A percentile compares a stretch with the other conserved stretches of the same genome.
These are phyloP conservation scores for Ciconia nigra DNA, from an alignment of 2,797 vertebrate genomes.

Conservation along the genomic window DNA sequence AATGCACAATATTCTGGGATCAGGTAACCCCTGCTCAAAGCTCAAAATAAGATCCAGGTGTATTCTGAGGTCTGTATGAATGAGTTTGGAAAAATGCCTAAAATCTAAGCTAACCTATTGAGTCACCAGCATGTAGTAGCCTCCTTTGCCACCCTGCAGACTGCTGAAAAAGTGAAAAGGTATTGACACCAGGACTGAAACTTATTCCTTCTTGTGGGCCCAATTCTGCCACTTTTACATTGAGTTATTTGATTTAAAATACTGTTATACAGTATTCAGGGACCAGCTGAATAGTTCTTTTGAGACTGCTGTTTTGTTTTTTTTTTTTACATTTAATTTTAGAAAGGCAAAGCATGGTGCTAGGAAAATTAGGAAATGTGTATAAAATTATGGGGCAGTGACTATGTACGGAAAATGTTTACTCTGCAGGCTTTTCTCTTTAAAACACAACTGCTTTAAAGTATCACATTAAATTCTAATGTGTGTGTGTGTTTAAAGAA, in stretches of 20 bases:
- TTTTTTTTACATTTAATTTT: constrained; percentile 21
- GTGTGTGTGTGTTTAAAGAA: constrained; percentile 38
- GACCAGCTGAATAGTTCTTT: neutral
- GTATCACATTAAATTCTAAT: constrained; percentile 47
- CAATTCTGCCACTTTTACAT: neutral
- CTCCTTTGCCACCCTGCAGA: neutral
- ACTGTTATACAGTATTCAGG: neutral
- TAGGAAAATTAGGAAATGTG: constrained; percentile 55
- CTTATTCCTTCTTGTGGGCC: neutral
- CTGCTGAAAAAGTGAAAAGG: neutral
- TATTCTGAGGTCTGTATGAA: neutral
- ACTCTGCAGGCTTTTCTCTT: constrained; percentile 52
- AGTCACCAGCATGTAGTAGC: neutral
- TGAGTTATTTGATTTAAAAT: neutral
- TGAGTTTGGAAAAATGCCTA: neutral
- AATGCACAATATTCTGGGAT: neutral
- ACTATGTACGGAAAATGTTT: constrained; percentile 61
- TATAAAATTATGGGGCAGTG: constrained; percentile 31
- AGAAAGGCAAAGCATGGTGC: neutral
- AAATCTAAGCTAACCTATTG: neutral
- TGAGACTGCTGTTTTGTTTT: neutral
- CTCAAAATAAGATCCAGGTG: neutral
- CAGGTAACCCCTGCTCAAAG: neutral
- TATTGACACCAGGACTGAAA: neutral
- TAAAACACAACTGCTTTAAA: constrained; percentile 57